Base-by-base conservation (phyloP, 2,888 invertebrate genomes). In the Tinea semifulvella region DNA sequence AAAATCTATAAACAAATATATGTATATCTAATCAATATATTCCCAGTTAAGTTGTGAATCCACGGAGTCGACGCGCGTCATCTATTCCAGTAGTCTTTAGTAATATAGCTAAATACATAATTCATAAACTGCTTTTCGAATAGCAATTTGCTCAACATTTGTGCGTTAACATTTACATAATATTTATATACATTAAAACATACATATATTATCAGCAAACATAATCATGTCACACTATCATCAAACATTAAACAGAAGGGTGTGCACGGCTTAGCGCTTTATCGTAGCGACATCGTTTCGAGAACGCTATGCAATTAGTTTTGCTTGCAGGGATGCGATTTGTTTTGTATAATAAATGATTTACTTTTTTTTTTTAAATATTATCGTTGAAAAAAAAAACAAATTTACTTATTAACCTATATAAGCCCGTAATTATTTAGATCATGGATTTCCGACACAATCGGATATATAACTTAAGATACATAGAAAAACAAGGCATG, bases 151-250 rank as follows among this genome's bases (percentile, higher is more conserved):
- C 58, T 70, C 39, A 70, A 70, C 73, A 77, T 75, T 80, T 80
- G 80, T 80, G 80, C 80, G 80, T 80, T 80, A 76, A 79, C 76
- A 76, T 77, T 77, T 79, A 79, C 72, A 76, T 68, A 45, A 79
- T 77, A 79, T 74, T 74, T 80, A 80, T 80, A 69, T 80, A 80
- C 80, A 80, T 65, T 75, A 75, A 79, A 75, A 74, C 70, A 76
- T 76, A 77, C 74, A 65, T 74, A 74, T 73, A 73, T 73, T 67
- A 73, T 67, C 70, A 61, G 63, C 70, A 71, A 75, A 73, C 68
- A 65, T 40, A 44, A 25, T 65, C 76, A 72, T 69, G 55, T 67
- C 65, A 69, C 62, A 56, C 73, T 71, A 75, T 72, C 68, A 70
- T 61, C 67, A 60, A 74, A 75, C 65, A 49, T 65, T 59, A 60